Percentiles rank a stretch among this genome's conserved stretches.
Evolutionary conservation across 2,797 vertebrate genomes (phyloP).

Genomic region (Lacerta bilineata): DNA sequence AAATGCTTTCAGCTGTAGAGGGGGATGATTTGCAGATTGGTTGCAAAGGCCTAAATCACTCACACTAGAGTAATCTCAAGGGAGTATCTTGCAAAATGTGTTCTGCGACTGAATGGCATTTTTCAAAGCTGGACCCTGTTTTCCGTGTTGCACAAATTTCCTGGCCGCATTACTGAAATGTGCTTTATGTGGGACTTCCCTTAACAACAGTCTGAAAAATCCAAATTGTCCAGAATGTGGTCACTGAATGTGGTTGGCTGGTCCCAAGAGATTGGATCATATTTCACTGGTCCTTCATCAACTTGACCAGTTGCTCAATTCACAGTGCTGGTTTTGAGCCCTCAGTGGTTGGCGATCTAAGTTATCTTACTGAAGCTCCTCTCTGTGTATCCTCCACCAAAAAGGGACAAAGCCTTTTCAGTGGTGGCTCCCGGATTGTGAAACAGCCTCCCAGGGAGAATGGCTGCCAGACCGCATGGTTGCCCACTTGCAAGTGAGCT

Average conservation of each 20-base stretch:
- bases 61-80: slow-evolving; percentile 3
- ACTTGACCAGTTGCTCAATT: not conserved
- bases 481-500: not conserved
- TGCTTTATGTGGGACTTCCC: not conserved
- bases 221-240: not conserved
- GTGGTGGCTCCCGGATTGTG: not conserved
- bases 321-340: not conserved
- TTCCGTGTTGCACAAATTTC: not conserved
- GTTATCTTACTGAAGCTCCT: not conserved
- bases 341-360: not conserved
- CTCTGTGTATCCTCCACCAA: not conserved
- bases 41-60: slow-evolving; percentile 2
- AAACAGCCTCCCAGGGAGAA: not conserved
- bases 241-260: not conserved
- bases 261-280: not conserved
- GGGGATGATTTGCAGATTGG: not conserved
- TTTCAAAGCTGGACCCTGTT: not conserved
- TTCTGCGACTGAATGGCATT: not conserved
- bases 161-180: not conserved
- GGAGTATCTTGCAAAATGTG: not conserved
- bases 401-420: not conserved
- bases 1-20: slow-evolving; percentile 26
- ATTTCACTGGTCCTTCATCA: not conserved
- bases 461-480: not conserved
- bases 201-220: not conserved